Base-by-base conservation (phyloP, 2,888 invertebrate genomes). In the Glaucopsyche alexis region DNA sequence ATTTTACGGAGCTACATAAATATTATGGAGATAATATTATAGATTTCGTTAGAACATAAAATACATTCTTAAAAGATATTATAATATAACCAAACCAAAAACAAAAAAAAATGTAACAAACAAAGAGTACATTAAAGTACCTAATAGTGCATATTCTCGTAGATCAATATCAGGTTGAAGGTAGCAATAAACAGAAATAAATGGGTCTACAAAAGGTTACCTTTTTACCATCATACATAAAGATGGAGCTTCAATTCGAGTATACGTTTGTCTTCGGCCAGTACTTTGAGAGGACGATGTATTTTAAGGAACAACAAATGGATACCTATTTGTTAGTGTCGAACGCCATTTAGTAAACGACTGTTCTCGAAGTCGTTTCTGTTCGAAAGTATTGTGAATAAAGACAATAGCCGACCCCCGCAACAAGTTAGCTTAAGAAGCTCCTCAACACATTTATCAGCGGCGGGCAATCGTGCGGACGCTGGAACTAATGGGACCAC, bases 391-490 rank as follows among this genome's bases (percentile, higher is more conserved):
- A 81, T 80, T 81, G 80, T 78, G 81, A 78, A 79, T 79, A 79
- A 80, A 81, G 82, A 81, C 81, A 81, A 85, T 82, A 81, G 81
- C 80, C 80, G 80, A 83, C 82, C 81, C 82, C 85, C 81, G 85
- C 87, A 88, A 88, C 86, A 87, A 88, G 86, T 87, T 85, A 85
- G 80, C 81, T 83, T 76, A 77, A 55, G 70, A 47, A 49, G 70
- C 70, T 38, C 70, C 11, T 49, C 49, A 16, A 7, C 52, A 52
- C 71, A 71, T 71, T 71, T 50, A 40, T 71, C 71, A 71, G 50
- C 42, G 29, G 9, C 42, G 55, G 52, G 52, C 71, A 55, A 71
- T 71, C 52, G 71, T 40, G 52, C 71, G 52, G 71, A 52, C 55
- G 50, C 71, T 71, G 71, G 47, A 52, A 29, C 38, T 71, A 16